Evolutionary conservation across 1,140 invertebrate genomes (phyloP).

Genomic region (Spodoptera litura): DNA sequence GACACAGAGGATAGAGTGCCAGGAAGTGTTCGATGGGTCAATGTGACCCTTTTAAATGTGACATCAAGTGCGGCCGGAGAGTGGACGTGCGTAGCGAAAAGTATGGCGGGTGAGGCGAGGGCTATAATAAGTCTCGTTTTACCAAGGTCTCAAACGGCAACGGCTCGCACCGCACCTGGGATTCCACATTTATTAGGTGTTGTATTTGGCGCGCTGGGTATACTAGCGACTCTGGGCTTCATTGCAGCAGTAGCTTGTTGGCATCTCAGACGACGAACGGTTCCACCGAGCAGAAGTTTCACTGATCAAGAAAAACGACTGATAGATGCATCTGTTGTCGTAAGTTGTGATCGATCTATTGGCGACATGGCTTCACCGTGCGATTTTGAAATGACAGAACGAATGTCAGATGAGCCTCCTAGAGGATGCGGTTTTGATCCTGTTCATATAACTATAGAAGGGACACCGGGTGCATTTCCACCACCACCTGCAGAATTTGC

Average conservation of each 20-base stretch:
- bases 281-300: conserved; percentile 91
- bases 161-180: conserved; percentile 77
- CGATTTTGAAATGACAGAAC: conserved; percentile 87
- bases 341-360: conserved; percentile 89
- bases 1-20: conserved; percentile 75
- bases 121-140: conserved; percentile 82
- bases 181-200: conserved; percentile 83
- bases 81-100: conserved; percentile 83
- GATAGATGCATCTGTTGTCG: conserved; percentile 91
- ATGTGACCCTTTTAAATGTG: conserved; percentile 82
- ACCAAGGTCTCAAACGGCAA: conserved; percentile 77
- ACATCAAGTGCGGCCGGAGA: conserved; percentile 82
- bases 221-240: conserved; percentile 76
- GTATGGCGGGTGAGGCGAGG: conserved; percentile 76
- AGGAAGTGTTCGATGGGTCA: conserved; percentile 82
- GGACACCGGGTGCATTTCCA: conserved; percentile 83
- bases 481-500: conserved; percentile 84
- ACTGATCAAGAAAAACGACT: conserved; percentile 94
- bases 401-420: conserved; percentile 80
- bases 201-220: conserved; percentile 79
- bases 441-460: conserved; percentile 92
- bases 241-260: conserved; percentile 77
- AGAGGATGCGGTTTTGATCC: conserved; percentile 80
- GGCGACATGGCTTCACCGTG: conserved; percentile 86
- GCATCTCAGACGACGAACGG: conserved; percentile 84